Evolutionary conservation across 2,113 vertebrate species (phyloP), one percentile per base, ranked within the genome.

Genomic region (Riparia riparia): DNA sequence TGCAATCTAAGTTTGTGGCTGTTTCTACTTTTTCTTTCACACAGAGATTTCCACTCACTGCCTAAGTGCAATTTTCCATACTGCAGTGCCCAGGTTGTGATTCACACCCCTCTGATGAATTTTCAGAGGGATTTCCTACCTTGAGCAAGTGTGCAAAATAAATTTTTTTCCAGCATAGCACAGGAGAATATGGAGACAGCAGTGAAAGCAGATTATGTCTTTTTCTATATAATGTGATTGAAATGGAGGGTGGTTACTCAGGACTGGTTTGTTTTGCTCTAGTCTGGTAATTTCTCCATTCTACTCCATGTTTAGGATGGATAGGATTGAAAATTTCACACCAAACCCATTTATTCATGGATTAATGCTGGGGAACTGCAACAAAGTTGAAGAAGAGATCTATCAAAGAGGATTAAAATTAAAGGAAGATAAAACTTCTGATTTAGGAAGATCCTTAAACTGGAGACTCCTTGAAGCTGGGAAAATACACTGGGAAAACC

Each of bases 121-220:
- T 44, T 47, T 29, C 44, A 61, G 66, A 60, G 12, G 5, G 12
- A 57, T 53, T 56, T 93, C 61, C 58, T 80, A 41, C 28, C 49
- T 10, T 14, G 12, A 65, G 21, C 11, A 56, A 47, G 19, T 32
- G 63, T 82, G 37, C 11, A 82, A 77, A 77, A 70, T 45, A 22
- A 1, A 56, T 47, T 5, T 5, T 5, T 13, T 76, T 72, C 45
- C 54, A 83, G 13, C 1, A 17, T 1, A 49, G 21, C 1, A 2
- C 21, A 60, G 61, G 24, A 77, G 22, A 6, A 60, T 34, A 39
- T 7, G 32, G 61, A 71, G 26, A 47, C 1, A 6, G 12, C 1
- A 69, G 7, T 37, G 31, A 72, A 88, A 80, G 41, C 7, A 86
- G 21, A 64, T 53, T 37, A 65, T 25, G 16, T 10, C 5, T 53